These are phyloP conservation scores for Acanthurus leucopareius DNA, from an alignment of 2,797 vertebrate species.

Conservation along the genomic window DNA sequence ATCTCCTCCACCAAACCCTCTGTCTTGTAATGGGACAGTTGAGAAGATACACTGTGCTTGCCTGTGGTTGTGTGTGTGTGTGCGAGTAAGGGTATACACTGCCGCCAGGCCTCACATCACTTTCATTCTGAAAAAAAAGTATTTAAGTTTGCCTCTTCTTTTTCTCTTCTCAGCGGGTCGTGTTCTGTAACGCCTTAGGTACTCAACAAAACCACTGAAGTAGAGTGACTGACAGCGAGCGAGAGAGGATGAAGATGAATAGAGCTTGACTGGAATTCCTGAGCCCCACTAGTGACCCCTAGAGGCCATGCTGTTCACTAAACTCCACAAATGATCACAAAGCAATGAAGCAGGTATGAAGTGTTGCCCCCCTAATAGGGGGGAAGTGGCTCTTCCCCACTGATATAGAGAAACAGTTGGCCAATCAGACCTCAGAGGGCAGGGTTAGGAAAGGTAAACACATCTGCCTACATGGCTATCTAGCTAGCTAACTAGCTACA, in stretches of 20 bases:
- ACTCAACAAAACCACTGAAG: conserved; percentile 43
- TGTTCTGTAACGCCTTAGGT: conserved; percentile 62
- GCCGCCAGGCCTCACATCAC: conserved; percentile 54
- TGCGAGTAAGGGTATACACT: conserved; percentile 9
- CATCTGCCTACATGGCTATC: neutral
- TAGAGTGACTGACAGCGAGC: conserved; percentile 23
- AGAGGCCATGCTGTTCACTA: conserved; percentile 17
- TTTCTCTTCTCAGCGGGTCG: conserved; percentile 46
- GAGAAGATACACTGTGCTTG: conserved; percentile 58
- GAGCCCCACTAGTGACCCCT: conserved; percentile 17
- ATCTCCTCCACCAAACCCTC: conserved; percentile 57
- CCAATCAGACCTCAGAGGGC: no score
- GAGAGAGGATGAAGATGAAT: conserved; percentile 10
- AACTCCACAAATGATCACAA: neutral
- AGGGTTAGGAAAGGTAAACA: no score
- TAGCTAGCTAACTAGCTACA: neutral
- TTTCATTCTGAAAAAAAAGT: conserved; percentile 49
- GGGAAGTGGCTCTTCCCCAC: neutral
- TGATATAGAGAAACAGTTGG: neutral
- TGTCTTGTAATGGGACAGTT: conserved; percentile 67
- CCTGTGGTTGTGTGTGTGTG: conserved; percentile 26
- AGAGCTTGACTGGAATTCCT: conserved; percentile 34
- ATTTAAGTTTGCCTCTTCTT: conserved; percentile 33
- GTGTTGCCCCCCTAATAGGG: no score
- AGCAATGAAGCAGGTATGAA: neutral